These are phyloP conservation scores for Oreortyx pictus DNA, from an alignment of 2,797 vertebrate species.

Conservation along the genomic window DNA sequence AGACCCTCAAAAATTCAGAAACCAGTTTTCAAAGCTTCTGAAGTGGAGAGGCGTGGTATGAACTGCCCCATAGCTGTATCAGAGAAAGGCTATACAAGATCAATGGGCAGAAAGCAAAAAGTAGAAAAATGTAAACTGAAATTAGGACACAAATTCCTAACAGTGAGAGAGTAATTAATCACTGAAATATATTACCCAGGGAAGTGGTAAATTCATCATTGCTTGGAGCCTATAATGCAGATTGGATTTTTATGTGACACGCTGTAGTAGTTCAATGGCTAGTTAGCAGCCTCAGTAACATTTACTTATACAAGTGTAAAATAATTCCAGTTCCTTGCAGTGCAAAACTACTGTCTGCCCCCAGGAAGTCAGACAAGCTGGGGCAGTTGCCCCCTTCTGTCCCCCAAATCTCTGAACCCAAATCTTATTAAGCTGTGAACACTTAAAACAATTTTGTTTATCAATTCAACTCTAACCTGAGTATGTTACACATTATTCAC, in stretches of 20 bases:
- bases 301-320: background rate
- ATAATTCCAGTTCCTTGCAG: background rate
- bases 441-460: background rate
- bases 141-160: constrained; percentile 57
- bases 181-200: background rate
- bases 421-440: background rate
- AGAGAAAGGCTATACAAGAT: constrained; percentile 23
- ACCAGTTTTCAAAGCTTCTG: background rate
- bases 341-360: constrained; percentile 2
- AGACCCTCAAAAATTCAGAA: background rate
- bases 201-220: constrained; percentile 66
- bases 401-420: background rate
- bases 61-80: background rate
- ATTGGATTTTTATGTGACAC: constrained; percentile 27
- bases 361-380: background rate
- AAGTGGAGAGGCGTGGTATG: background rate
- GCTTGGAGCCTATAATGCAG: constrained; percentile 2
- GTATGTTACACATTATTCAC: background rate
- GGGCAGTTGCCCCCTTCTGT: background rate
- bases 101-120: constrained; percentile 10
- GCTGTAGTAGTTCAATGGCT: constrained; percentile 1
- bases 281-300: background rate
- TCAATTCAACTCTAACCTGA: background rate
- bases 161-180: constrained; percentile 60
- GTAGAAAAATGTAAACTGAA: constrained; percentile 59